Conservation (phyloP, 2,888 invertebrate species). For the Halictus ligatus region DNA sequence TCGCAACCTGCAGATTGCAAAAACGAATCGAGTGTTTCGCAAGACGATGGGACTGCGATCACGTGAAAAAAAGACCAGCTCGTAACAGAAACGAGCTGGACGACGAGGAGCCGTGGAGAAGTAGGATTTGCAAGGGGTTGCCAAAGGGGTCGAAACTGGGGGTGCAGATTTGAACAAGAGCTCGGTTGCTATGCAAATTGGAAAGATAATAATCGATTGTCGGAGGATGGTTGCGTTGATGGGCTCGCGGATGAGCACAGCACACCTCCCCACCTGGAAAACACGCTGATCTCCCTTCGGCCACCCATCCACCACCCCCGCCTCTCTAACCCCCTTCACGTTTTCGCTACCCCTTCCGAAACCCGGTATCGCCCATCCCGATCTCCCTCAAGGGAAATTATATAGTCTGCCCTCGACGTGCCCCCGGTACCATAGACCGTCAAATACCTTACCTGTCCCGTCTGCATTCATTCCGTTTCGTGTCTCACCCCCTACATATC, state of each 20-base stretch:
- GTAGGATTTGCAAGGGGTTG: conserved; percentile 78
- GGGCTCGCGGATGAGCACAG: conserved; percentile 80
- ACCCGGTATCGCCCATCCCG: conserved; percentile 76
- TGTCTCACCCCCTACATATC: conserved; percentile 64
- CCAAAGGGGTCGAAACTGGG: conserved; percentile 74
- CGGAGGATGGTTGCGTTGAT: conserved; percentile 80
- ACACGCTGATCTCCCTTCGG: conserved; percentile 71
- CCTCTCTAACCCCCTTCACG: conserved; percentile 56
- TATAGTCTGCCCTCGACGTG: conserved; percentile 79
- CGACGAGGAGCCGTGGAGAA: conserved; percentile 67
- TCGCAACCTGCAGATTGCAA: not conserved
- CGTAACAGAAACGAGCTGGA: conserved; percentile 69
- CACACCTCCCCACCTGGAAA: conserved; percentile 76
- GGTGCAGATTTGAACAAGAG: conserved; percentile 80
- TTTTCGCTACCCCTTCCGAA: conserved; percentile 60
- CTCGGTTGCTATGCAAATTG: conserved; percentile 83
- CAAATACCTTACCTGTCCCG: conserved; percentile 80
- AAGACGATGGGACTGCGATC: conserved; percentile 58
- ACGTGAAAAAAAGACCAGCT: conserved; percentile 19
- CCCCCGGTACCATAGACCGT: conserved; percentile 73
- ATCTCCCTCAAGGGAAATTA: conserved; percentile 85
- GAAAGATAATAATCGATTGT: conserved; percentile 84
- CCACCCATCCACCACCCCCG: conserved; percentile 29
- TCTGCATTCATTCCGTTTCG: conserved; percentile 74
- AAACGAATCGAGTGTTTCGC: not conserved